Evolutionary conservation across 2,113 vertebrate species (phyloP), one percentile per base, ranked within the genome.

Genomic region (Hystrix cristata): DNA sequence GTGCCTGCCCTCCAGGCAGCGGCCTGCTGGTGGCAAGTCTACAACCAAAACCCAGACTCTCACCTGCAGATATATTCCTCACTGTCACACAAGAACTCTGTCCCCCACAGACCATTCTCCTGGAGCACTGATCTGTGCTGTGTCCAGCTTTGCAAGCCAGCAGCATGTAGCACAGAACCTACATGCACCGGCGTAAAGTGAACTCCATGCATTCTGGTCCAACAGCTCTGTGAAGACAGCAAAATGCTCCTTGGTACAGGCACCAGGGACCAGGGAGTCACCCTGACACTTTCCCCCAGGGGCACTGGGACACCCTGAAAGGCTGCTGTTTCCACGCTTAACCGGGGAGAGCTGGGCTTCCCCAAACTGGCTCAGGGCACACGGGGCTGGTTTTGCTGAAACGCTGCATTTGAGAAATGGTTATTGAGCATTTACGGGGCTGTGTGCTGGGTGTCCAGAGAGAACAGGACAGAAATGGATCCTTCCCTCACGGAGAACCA

Each of bases 291-390:
- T 48, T 55, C 48, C 59, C 81, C 43, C 25, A 3, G 53, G 55
- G 79, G 29, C n/a, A 14, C 16, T 2, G 3, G 1, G 43, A 34
- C 1, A 15, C 5, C 53, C 27, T 4, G 19, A 3, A 11, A 79
- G 34, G 71, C 27, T 59, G 11, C 34, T 43, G 55, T 43, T 27
- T 89, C 67, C 60, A 16, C 27, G 21, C 57, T n/a, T 13, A 12
- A 1, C 15, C 0, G 0, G 69, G 59, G 55, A 16, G 78, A 92
- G 83, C 29, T 6, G 5, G 51, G 29, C 64, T 74, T 48, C 46
- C 60, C 43, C 16, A 21, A 71, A 55, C 29, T 11, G 46, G 59
- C n/a, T 81, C n/a, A 3, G 0, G 57, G n/a, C 48, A 51, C 48
- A 9, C 3, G 18, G 14, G 18, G 21, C 69, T 67, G 65, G 31